Percentiles rank a stretch among this genome's conserved stretches.
Conservation (phyloP, 1,140 invertebrate species). For the Aphelinus atriplicis region DNA sequence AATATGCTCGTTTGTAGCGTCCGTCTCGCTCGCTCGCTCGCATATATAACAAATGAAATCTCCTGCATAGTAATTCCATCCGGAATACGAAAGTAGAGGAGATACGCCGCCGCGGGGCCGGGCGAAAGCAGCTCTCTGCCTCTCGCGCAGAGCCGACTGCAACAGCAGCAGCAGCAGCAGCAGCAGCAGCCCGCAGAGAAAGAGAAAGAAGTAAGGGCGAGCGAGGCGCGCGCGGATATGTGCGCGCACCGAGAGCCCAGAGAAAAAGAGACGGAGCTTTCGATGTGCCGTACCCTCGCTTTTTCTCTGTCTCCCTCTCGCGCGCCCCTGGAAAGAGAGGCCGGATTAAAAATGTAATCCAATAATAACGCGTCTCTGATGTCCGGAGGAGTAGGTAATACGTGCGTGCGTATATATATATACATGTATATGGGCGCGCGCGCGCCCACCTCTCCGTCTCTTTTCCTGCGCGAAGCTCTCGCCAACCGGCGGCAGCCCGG, state of each 20-base stretch:
- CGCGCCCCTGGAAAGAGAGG: conserved; percentile 50
- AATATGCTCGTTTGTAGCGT: conserved; percentile 64
- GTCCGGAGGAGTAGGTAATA: conserved; percentile 59
- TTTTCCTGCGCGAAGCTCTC: background rate
- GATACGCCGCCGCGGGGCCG: conserved; percentile 47
- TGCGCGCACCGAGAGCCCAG: conserved; percentile 23
- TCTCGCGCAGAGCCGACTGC: background rate
- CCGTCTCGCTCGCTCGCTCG: conserved; percentile 47
- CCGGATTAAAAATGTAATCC: conserved; percentile 68
- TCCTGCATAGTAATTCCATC: conserved; percentile 66
- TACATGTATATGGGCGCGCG: background rate
- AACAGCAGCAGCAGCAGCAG: background rate
- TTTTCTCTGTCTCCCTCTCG: background rate
- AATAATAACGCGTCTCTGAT: conserved; percentile 67
- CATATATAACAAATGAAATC: conserved; percentile 67
- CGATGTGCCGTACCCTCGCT: conserved; percentile 1
- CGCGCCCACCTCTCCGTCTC: background rate
- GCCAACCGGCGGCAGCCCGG: conserved; percentile 7
- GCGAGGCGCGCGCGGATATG: conserved; percentile 16
- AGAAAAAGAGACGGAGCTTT: conserved; percentile 28
- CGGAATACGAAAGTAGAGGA: conserved; percentile 62
- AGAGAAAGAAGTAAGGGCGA: conserved; percentile 32
- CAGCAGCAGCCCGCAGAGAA: conserved; percentile 5
- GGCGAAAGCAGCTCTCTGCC: conserved; percentile 10
- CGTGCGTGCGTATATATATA: background rate